Evolutionary conservation across 2,797 vertebrate genomes (phyloP).

Genomic region (Lepilemur ruficaudatus): DNA sequence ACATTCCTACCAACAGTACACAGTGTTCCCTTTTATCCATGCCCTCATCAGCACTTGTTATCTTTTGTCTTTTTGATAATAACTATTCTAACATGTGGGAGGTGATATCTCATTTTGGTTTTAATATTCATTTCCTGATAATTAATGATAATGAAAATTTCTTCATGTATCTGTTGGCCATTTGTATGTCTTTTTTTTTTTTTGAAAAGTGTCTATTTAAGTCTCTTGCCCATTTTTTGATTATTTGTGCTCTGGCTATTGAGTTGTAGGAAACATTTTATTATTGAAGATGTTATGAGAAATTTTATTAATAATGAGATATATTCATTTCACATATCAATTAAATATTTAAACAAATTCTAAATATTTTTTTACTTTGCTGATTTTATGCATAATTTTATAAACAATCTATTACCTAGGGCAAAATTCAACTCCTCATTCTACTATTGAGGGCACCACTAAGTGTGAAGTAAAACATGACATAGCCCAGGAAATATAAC

Average conservation of each 20-base stretch:
- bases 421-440: background rate
- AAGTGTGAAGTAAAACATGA: background rate
- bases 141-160: background rate
- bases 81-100: background rate
- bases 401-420: background rate
- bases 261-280: background rate
- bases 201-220: background rate
- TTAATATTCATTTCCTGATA: background rate
- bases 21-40: background rate
- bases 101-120: background rate
- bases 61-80: background rate
- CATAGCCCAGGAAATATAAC: background rate
- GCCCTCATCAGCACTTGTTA: background rate
- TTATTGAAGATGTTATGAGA: background rate
- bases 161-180: background rate
- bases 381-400: background rate
- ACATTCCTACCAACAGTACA: background rate
- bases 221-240: background rate
- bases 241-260: background rate
- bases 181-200: background rate
- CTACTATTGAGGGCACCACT: background rate
- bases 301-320: background rate
- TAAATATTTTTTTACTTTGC: background rate
- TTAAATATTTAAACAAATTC: slow-evolving; percentile 13
- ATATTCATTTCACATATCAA: background rate